Evolutionary conservation across 1,140 invertebrate species (phyloP), one percentile per base, ranked within the genome.

Genomic region (Drosophila sp.): DNA sequence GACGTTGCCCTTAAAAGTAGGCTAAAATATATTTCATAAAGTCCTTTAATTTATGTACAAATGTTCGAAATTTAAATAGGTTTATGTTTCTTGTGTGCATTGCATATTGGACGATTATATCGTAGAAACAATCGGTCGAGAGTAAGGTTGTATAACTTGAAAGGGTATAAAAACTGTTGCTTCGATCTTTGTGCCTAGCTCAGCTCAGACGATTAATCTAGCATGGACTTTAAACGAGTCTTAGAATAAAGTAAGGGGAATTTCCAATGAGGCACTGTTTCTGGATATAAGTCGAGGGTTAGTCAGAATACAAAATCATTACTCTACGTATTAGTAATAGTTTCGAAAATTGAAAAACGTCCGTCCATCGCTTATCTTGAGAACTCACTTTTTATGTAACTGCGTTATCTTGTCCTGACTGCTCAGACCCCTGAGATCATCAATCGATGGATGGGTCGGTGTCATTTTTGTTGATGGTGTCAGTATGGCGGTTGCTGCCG

Each of bases 351-450:
- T 10, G 7, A 6, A 35, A 8, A 8, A 5, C 4, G 23, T 8
- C 10, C 4, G 23, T 8, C 10, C 23, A 1, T 1, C 2, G 27
- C 23, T 63, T 47, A n/a, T 32, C 7, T 30, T 5, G 23, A 5
- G 23, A 3, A 76, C 91, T 85, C 69, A 94, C 93, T 93, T 93
- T 75, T 93, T 92, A 77, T 93, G 92, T 74, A 94, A 92, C 56
- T 90, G 72, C 82, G 93, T 93, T 69, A 94, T 92, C 70, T 93
- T 92, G 66, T 93, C 92, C 47, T 92, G 87, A 66, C 92, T 94
- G 80, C 93, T 94, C 44, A 94, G 79, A 75, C 94, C 80, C 76
- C 74, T 79, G 81, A 91, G 90, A 87, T 91, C 90, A 68, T 91
- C 87, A 56, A 91, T 90, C 56, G 90, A 90, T 66, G 90, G 84